Percentiles rank a stretch among this genome's conserved stretches.
These are phyloP conservation scores for Notolepis coatsorum DNA, from an alignment of 2,797 vertebrate genomes.

Conservation along the genomic window DNA sequence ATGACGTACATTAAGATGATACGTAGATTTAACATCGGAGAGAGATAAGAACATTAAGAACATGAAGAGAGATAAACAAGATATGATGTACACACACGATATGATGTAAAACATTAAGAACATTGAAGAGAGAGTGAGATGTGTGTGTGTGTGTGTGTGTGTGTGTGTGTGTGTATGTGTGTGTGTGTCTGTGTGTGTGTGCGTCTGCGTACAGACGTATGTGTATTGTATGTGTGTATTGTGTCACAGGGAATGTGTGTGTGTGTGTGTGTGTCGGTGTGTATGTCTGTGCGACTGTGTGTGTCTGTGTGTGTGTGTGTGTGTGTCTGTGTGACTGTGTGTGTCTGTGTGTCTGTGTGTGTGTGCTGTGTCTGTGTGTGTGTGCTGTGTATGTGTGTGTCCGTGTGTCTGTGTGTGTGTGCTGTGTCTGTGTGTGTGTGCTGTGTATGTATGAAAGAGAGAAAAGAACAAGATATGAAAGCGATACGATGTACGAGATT, in stretches of 20 bases:
- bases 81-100: too few relatives aligned
- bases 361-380: conserved; percentile 13
- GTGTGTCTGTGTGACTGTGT: not conserved
- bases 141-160: not conserved
- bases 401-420: not conserved
- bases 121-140: too few relatives aligned
- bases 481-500: too few relatives aligned
- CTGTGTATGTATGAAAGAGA: not conserved
- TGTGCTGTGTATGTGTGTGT: conserved; percentile 8
- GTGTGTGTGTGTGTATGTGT: not conserved
- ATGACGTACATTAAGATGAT: too few relatives aligned
- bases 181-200: not conserved
- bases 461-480: too few relatives aligned
- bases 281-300: not conserved
- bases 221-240: not conserved
- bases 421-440: not conserved
- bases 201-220: not conserved
- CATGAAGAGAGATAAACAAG: too few relatives aligned
- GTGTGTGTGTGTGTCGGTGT: not conserved
- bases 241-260: too few relatives aligned
- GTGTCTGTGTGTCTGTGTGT: not conserved
- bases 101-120: too few relatives aligned
- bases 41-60: too few relatives aligned
- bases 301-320: not conserved
- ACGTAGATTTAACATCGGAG: too few relatives aligned